Base-by-base conservation (phyloP, 2,888 invertebrate species). In the Pseudanteris insignis region DNA sequence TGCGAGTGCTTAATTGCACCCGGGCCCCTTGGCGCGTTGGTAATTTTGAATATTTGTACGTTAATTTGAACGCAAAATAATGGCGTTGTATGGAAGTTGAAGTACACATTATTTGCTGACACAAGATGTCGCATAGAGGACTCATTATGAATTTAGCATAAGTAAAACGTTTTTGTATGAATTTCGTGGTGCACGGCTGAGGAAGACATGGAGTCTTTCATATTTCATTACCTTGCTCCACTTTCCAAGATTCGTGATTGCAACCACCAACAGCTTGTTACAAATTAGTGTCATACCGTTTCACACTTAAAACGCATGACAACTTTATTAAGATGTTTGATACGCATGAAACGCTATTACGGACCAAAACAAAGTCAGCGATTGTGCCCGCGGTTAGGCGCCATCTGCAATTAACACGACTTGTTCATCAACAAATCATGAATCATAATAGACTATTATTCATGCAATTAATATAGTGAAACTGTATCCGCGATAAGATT, bases 211-310 rank as follows among this genome's bases (percentile, higher is more conserved):
- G 54, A 55, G 58, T 65, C 62, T 67, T 67, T 66, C 64, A 63
- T 64, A 55, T 43, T 36, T 54, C 60, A 65, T 66, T 70, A 74
- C 74, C 71, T 74, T 70, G 72, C 67, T 71, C 71, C 54, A 72
- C 61, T 72, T 72, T 63, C 48, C 38, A 48, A 44, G 50, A 48
- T 41, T 50, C 44, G 29, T 53, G 40, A 44, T 38, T 54, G 25
- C 29, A 50, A 57, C 59, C 46, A 53, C 65, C 57, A 43, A 65
- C 65, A 59, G 59, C 54, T 29, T 54, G 59, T 38, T 21, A 48
- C 57, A 57, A 62, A 62, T 62, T 62, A 62, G 47, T 57, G 62
- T 53, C 57, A 43, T 53, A 37, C 33, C 46, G 55, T 51, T 47
- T 55, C 50, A 44, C 62, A 57, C 53, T 57, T 53, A 37, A 37